A percentile compares a stretch with the other conserved stretches of the same genome.
phyloP scores from a whole-genome alignment of 2,797 vertebrate genomes.

The Microcaecilia unicolor region DNA sequence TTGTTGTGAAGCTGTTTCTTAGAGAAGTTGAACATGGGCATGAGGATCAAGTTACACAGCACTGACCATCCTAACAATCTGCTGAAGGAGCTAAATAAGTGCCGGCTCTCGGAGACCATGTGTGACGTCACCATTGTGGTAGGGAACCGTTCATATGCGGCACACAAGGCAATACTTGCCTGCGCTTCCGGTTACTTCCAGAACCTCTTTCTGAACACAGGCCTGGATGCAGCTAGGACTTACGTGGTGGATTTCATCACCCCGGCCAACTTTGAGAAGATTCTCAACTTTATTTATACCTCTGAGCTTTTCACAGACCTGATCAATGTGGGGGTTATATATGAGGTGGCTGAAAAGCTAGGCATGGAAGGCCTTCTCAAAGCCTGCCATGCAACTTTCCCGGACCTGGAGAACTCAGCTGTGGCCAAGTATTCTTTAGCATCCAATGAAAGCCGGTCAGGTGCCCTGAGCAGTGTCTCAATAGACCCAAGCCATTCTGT shows the following conservation, averaged over 20 bases:
- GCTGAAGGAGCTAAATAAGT: conserved; percentile 86
- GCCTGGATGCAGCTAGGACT: conserved; percentile 52
- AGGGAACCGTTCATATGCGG: conserved; percentile 79
- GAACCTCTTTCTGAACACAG: conserved; percentile 69
- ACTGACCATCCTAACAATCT: conserved; percentile 82
- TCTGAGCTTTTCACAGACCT: conserved; percentile 88
- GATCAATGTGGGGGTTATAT: conserved; percentile 88
- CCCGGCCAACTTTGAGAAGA: conserved; percentile 85
- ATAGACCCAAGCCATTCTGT: conserved; percentile 37
- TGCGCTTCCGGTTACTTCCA: conserved; percentile 83
- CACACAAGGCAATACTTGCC: conserved; percentile 83
- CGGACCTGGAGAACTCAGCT: conserved; percentile 74
- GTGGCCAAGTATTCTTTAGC: conserved; percentile 42
- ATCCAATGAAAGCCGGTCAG: conserved; percentile 27
- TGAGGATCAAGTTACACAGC: conserved; percentile 93
- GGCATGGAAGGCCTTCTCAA: conserved; percentile 77
- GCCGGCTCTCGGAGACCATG: conserved; percentile 76
- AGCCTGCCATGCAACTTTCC: conserved; percentile 88
- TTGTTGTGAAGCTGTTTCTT: no score
- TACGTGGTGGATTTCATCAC: conserved; percentile 89
- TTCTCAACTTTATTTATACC: conserved; percentile 89
- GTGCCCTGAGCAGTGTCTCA: conserved; percentile 38
- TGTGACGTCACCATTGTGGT: conserved; percentile 88
- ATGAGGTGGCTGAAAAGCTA: conserved; percentile 83
- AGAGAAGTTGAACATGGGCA: conserved; percentile 65